Conservation (phyloP, 2,113 vertebrate genomes). For the Muntiacus muntjak region DNA sequence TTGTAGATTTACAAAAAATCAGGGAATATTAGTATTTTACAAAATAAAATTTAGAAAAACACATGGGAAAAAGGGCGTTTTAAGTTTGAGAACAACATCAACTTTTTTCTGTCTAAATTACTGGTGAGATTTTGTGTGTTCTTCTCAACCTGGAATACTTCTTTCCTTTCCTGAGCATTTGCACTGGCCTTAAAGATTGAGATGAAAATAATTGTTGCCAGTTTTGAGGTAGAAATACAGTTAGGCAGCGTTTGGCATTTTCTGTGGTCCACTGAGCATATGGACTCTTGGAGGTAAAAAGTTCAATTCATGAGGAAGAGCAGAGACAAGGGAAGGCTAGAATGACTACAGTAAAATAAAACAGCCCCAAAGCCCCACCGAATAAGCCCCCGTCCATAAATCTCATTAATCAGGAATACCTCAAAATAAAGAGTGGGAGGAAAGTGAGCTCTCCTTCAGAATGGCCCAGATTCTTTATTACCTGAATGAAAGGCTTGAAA, state of each 20-base stretch:
- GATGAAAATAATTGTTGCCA: conserved; percentile 24
- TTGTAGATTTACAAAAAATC: conserved; percentile 21
- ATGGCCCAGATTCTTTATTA: not conserved
- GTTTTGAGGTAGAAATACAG: conserved; percentile 37
- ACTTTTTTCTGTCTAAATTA: not conserved
- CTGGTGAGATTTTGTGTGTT: not conserved
- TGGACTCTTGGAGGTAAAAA: conserved; percentile 72
- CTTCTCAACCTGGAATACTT: not conserved
- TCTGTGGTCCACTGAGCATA: conserved; percentile 36
- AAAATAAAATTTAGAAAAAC: conserved; percentile 39
- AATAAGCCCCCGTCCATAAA: conserved; percentile 57
- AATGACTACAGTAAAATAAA: conserved; percentile 69
- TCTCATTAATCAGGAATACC: conserved; percentile 63
- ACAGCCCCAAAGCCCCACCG: not conserved
- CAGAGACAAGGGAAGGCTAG: conserved; percentile 59
- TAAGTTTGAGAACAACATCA: not conserved
- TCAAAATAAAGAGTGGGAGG: conserved; percentile 36
- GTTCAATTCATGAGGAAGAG: conserved; percentile 76
- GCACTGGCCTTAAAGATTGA: not conserved
- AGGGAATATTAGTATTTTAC: not conserved
- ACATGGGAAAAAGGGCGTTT: not conserved
- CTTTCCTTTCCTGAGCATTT: conserved; percentile 7
- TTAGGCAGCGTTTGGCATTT: conserved; percentile 8
- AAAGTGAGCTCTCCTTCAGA: not conserved
- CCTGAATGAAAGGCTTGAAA: not conserved